Evolutionary conservation across 2,888 invertebrate genomes (phyloP), one percentile per base, ranked within the genome.

Genomic region (Drosophila tanythrix): DNA sequence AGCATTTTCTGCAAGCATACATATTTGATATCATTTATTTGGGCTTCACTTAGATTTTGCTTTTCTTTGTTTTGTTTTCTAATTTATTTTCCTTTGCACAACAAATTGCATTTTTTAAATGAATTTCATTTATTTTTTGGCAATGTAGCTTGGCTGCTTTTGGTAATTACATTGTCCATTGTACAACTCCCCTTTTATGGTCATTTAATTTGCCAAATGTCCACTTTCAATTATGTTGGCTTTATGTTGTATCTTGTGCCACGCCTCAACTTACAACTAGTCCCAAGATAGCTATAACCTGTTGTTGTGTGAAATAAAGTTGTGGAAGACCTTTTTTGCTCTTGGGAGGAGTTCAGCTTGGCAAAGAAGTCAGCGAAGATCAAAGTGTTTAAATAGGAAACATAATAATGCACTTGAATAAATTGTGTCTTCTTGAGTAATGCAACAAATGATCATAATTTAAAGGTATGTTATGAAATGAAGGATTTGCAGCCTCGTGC

Each of bases 171-270:
- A 72, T 62, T 80, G 77, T 80, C 48, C 77, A 82, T 81, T 82
- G 79, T 63, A 68, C 70, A 88, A 82, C 76, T 75, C 67, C 82
- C 67, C 82, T 84, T 84, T 82, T 69, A 82, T 85, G 83, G 88
- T 46, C 88, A 82, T 70, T 88, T 80, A 75, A 88, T 83, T 88
- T 88, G 83, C 74, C 74, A 78, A 78, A 77, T 77, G 73, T 68
- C 62, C 59, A 13, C 59, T 77, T 81, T 78, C 81, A 72, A 81
- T 72, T 78, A 78, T 40, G 68, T 56, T 66, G 36, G 52, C 66
- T 74, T 55, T 10, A 52, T 56, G 63, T 38, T 53, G 43, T 38
- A 27, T 48, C 18, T 33, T 59, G 21, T 56, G 62, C 61, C 81
- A 76, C 76, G 81, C 76, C 81, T 58, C 64, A 55, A 55, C 13